These are phyloP conservation scores for Gymnocypris eckloni DNA, from an alignment of 2,797 vertebrate genomes.

Conservation along the genomic window DNA sequence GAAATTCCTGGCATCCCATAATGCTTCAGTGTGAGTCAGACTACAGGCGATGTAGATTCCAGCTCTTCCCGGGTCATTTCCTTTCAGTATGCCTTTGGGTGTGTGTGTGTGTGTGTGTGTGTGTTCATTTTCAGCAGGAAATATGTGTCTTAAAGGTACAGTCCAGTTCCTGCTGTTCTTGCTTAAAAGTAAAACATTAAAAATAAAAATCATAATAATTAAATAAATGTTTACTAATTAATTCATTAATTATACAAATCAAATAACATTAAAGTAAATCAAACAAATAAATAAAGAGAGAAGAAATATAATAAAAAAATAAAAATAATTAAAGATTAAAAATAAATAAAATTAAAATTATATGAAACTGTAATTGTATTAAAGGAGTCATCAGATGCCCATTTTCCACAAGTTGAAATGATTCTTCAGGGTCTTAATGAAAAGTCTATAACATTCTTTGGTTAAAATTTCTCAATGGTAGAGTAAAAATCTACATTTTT, in stretches of 20 bases:
- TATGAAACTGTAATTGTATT: no score
- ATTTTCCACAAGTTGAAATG: no score
- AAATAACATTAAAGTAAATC: neutral
- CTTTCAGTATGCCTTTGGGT: conserved; percentile 63
- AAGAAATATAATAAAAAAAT: no score
- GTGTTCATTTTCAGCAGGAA: conserved; percentile 54
- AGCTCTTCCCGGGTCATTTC: conserved; percentile 71
- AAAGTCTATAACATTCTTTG: no score
- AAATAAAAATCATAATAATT: neutral
- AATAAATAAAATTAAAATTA: no score
- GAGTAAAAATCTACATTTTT: no score
- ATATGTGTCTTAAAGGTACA: conserved; percentile 68
- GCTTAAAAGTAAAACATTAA: neutral
- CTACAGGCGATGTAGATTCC: conserved; percentile 63
- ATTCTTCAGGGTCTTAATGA: no score
- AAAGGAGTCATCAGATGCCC: no score
- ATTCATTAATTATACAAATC: neutral
- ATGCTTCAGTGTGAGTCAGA: conserved; percentile 45
- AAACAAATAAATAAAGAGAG: no score
- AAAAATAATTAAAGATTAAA: no score
- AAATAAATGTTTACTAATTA: neutral
- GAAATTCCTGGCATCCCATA: conserved; percentile 47
- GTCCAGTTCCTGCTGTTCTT: neutral
- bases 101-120: conserved; percentile 8
- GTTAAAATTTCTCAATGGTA: no score